phyloP scores from a whole-genome alignment of 2,888 invertebrate genomes.

The Agapostemon virescens region DNA sequence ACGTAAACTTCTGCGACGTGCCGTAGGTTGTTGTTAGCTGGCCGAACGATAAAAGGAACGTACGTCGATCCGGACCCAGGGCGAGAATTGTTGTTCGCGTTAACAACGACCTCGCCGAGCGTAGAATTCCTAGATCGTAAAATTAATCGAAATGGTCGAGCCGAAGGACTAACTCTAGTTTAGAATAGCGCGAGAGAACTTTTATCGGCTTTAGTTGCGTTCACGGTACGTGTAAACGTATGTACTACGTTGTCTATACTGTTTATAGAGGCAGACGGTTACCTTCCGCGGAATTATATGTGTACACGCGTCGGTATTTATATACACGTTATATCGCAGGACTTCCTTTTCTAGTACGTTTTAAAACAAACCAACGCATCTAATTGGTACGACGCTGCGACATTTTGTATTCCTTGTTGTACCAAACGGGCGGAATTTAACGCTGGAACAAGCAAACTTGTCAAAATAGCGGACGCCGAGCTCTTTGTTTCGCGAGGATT shows the following conservation, averaged over 20 bases:
- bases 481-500: not conserved
- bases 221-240: conserved; percentile 2
- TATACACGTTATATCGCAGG: conserved; percentile 48
- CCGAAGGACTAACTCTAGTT: conserved; percentile 63
- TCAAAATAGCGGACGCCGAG: not conserved
- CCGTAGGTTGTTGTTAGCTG: not conserved
- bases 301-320: conserved; percentile 54
- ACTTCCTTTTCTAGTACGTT: conserved; percentile 65
- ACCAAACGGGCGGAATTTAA: conserved; percentile 36
- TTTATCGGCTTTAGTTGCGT: conserved; percentile 62
- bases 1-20: not conserved
- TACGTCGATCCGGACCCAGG: too few relatives aligned
- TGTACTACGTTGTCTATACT: conserved; percentile 55
- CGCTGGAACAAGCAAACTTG: not conserved
- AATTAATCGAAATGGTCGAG: conserved; percentile 31
- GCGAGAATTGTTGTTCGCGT: conserved; percentile 9
- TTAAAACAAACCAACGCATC: conserved; percentile 45
- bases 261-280: conserved; percentile 46
- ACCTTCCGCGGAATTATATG: conserved; percentile 56
- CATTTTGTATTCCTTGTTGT: conserved; percentile 56
- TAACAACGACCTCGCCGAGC: conserved; percentile 16
- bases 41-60: not conserved
- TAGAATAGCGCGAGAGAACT: conserved; percentile 51
- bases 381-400: conserved; percentile 52
- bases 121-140: conserved; percentile 21